A percentile compares a stretch with the other conserved stretches of the same genome.
These are phyloP conservation scores for Rhabdomys pumilio DNA, from an alignment of 2,797 vertebrate genomes.

Conservation along the genomic window DNA sequence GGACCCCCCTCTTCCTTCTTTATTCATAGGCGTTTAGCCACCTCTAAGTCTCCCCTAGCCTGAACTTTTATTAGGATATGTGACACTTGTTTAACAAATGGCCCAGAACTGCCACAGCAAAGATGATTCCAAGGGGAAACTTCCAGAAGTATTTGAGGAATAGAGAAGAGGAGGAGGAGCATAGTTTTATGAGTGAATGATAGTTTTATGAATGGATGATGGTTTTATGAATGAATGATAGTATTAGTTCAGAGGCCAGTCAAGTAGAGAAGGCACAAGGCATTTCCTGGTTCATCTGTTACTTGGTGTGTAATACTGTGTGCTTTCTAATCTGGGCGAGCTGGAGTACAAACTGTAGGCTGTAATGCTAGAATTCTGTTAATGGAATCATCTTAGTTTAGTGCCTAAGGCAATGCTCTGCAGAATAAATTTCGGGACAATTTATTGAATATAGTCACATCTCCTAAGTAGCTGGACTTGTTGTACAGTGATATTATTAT, in stretches of 20 bases:
- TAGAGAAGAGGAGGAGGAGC: not conserved
- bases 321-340: not conserved
- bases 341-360: not conserved
- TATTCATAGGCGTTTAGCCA: not conserved
- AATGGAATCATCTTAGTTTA: not conserved
- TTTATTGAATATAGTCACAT: not conserved
- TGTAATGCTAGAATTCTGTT: not conserved
- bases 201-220: not conserved
- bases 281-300: not conserved
- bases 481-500: not conserved
- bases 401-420: not conserved
- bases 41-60: not conserved
- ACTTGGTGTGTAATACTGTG: not conserved
- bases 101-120: not conserved
- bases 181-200: not conserved
- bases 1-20: not conserved
- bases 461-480: not conserved
- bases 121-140: not conserved
- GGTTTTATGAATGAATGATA: not conserved
- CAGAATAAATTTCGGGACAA: conserved; percentile 13
- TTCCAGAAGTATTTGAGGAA: not conserved
- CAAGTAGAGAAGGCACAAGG: not conserved
- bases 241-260: not conserved
- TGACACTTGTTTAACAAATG: not conserved
- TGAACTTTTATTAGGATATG: not conserved